These are phyloP conservation scores for Drosophila kohkoa DNA, from an alignment of 1,140 invertebrate genomes.

Conservation along the genomic window DNA sequence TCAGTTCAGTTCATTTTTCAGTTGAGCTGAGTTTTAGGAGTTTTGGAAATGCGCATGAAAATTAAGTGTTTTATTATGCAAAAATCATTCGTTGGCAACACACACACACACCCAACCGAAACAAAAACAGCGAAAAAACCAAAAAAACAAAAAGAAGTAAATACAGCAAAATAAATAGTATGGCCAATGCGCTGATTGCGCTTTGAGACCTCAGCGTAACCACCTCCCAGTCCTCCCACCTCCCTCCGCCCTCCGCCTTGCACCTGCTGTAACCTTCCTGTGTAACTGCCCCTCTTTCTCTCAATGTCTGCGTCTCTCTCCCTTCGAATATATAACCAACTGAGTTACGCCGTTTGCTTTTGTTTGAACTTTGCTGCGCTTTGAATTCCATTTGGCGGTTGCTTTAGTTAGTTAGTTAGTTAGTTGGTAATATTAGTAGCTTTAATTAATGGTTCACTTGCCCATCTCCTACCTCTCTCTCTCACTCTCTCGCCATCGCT, in stretches of 20 bases:
- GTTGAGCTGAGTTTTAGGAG: conserved; percentile 45
- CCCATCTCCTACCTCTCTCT: background rate
- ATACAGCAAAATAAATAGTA: conserved; percentile 21
- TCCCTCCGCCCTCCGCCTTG: background rate
- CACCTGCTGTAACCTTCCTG: conserved; percentile 15
- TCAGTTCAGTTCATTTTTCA: conserved; percentile 4
- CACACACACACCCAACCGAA: background rate
- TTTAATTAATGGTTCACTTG: conserved; percentile 70
- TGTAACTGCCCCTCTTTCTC: conserved; percentile 1
- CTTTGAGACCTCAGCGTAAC: conserved; percentile 50
- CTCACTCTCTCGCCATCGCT: background rate
- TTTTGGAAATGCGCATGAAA: conserved; percentile 80
- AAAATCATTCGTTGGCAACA: conserved; percentile 67
- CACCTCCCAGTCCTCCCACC: background rate
- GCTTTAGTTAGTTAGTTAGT: conserved; percentile 41
- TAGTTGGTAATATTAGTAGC: conserved; percentile 77
- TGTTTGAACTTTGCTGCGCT: conserved; percentile 60
- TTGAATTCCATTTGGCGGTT: conserved; percentile 39
- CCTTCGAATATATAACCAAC: conserved; percentile 30
- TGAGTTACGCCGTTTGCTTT: conserved; percentile 68
- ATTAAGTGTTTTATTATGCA: conserved; percentile 84
- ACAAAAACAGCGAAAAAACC: conserved; percentile 1
- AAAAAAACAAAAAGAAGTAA: background rate
- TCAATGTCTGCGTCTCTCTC: background rate
- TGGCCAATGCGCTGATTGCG: conserved; percentile 66